Conservation (phyloP, 2,888 invertebrate genomes). For the Ectropis crepuscularia region DNA sequence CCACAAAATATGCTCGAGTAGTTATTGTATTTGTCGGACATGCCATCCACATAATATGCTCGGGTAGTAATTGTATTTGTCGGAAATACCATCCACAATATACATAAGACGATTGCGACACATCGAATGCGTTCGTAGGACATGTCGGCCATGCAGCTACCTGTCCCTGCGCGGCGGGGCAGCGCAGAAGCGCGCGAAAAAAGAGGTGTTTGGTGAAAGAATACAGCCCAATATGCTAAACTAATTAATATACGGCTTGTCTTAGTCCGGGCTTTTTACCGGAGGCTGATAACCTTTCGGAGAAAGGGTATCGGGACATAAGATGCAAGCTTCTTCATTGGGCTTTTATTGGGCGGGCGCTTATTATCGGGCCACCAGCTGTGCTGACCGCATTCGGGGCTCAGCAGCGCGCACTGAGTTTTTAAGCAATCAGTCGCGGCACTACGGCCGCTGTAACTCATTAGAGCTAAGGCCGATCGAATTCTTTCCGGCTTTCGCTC, state of each 20-base stretch:
- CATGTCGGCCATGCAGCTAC: too few relatives aligned
- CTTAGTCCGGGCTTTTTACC: constrained; percentile 31
- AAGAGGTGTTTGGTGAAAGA: constrained; percentile 26
- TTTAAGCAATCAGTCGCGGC: constrained; percentile 24
- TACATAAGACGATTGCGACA: neutral
- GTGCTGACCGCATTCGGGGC: constrained; percentile 29
- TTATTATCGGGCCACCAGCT: constrained; percentile 31
- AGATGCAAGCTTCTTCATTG: constrained; percentile 1
- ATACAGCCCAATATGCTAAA: constrained; percentile 26
- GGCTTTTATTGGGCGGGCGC: constrained; percentile 25
- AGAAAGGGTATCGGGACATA: constrained; percentile 23
- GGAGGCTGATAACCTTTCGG: constrained; percentile 26
- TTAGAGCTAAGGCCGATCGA: constrained; percentile 26
- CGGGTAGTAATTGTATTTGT: too few relatives aligned
- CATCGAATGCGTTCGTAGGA: too few relatives aligned
- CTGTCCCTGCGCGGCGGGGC: too few relatives aligned
- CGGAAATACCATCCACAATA: constrained; percentile 10
- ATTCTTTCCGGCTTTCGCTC: too few relatives aligned
- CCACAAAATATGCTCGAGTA: too few relatives aligned
- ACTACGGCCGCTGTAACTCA: constrained; percentile 14
- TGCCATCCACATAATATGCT: too few relatives aligned
- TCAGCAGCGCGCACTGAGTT: constrained; percentile 32
- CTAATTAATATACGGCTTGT: constrained; percentile 30
- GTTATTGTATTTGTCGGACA: too few relatives aligned
- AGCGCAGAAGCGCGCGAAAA: too few relatives aligned